Percentiles rank a stretch among this genome's conserved stretches.
These are phyloP conservation scores for Synergus japonicus DNA, from an alignment of 2,888 invertebrate genomes.

Conservation along the genomic window DNA sequence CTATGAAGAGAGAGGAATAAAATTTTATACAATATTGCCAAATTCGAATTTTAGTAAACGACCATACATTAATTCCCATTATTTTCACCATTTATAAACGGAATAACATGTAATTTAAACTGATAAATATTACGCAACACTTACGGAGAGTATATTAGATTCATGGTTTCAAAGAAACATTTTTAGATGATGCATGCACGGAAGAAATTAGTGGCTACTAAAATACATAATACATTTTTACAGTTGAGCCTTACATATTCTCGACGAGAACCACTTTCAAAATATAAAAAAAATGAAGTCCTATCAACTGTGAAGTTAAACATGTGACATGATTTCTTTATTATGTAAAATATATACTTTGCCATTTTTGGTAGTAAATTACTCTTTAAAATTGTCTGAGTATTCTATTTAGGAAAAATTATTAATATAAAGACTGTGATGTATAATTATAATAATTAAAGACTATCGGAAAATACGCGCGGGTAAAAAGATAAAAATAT, in stretches of 20 bases:
- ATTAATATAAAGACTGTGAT: background rate
- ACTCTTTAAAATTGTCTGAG: background rate
- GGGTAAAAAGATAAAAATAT: constrained; percentile 1
- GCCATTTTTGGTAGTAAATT: constrained; percentile 1
- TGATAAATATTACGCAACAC: constrained; percentile 1
- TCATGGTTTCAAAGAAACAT: background rate
- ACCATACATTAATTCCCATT: background rate
- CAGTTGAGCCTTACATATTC: background rate
- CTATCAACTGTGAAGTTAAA: background rate
- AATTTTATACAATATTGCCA: background rate
- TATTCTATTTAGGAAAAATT: background rate
- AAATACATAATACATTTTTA: background rate
- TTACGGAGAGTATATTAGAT: background rate
- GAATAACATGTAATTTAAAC: background rate
- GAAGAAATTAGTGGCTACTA: background rate
- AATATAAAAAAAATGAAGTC: background rate
- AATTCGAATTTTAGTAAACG: background rate
- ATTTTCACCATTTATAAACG: background rate
- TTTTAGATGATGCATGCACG: background rate
- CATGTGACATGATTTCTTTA: background rate
- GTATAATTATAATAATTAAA: constrained; percentile 2
- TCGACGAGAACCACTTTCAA: background rate
- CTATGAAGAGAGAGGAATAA: background rate
- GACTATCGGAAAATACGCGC: background rate
- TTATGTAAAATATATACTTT: background rate